Conservation (phyloP, 2,797 vertebrate species). For the Gymnothorax reevesii region DNA sequence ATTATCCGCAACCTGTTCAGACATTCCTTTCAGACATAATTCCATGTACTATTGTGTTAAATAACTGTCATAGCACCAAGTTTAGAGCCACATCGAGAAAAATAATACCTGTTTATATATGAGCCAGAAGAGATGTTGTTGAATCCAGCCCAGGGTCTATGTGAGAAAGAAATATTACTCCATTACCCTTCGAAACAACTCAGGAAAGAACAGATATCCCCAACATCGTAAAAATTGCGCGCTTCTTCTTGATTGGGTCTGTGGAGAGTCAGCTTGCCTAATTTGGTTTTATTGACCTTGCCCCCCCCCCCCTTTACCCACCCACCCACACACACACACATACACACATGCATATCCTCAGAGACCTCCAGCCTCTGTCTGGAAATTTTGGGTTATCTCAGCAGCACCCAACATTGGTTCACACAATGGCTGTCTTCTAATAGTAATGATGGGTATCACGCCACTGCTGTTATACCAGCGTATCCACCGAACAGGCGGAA, state of each 20-base stretch:
- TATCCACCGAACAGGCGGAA: constrained; percentile 34
- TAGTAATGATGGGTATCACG: constrained; percentile 46
- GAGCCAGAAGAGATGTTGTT: background rate
- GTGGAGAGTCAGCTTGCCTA: background rate
- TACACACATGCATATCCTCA: too few species aligned
- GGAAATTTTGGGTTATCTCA: constrained; percentile 25
- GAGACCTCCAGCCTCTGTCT: background rate
- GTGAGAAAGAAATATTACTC: background rate
- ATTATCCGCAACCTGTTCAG: background rate
- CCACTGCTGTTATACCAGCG: constrained; percentile 46
- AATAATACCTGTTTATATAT: background rate
- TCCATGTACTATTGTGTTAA: background rate
- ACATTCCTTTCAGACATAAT: background rate
- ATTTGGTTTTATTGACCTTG: background rate
- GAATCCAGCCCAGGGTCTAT: background rate
- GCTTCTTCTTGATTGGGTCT: background rate
- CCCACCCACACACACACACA: too few species aligned
- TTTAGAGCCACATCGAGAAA: background rate
- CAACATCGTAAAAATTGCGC: background rate
- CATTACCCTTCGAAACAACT: background rate
- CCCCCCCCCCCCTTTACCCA: background rate
- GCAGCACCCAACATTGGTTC: constrained; percentile 39
- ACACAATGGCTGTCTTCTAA: constrained; percentile 51
- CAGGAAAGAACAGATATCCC: background rate
- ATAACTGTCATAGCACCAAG: background rate